These are phyloP conservation scores for Aegotheles bennettii DNA, from an alignment of 2,113 vertebrate genomes.

Conservation along the genomic window DNA sequence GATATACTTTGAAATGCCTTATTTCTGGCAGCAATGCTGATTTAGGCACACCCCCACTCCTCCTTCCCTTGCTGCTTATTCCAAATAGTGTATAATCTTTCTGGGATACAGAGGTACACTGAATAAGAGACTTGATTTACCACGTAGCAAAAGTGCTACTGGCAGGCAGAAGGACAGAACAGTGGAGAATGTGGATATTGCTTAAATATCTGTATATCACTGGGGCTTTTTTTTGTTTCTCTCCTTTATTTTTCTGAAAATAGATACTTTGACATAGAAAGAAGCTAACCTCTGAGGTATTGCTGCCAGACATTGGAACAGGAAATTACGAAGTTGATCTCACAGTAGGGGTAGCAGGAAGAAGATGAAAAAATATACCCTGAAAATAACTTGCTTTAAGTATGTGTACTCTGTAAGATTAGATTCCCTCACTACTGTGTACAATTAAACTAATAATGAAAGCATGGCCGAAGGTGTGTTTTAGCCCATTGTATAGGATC, in stretches of 20 bases:
- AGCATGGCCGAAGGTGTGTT: background rate
- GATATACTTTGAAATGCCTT: slow-evolving; percentile 8
- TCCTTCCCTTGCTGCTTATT: background rate
- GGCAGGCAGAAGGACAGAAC: background rate
- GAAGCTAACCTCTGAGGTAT: background rate
- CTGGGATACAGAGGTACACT: background rate
- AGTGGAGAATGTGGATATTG: background rate
- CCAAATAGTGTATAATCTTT: background rate
- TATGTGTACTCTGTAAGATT: background rate
- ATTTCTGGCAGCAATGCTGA: slow-evolving; percentile 36
- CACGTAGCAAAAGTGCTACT: background rate
- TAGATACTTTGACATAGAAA: background rate
- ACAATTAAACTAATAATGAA: background rate
- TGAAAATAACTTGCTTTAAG: background rate
- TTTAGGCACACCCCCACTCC: background rate
- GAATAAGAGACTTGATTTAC: background rate
- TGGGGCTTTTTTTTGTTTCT: background rate
- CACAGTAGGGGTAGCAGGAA: background rate
- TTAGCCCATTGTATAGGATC: background rate
- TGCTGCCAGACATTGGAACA: background rate
- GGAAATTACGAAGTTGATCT: background rate
- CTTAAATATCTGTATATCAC: background rate
- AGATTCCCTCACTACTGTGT: background rate
- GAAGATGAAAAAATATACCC: background rate
- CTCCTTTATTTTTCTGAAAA: background rate